Evolutionary conservation across 2,113 vertebrate genomes (phyloP), one percentile per base, ranked within the genome.

Genomic region (Peromyscus polionotus): DNA sequence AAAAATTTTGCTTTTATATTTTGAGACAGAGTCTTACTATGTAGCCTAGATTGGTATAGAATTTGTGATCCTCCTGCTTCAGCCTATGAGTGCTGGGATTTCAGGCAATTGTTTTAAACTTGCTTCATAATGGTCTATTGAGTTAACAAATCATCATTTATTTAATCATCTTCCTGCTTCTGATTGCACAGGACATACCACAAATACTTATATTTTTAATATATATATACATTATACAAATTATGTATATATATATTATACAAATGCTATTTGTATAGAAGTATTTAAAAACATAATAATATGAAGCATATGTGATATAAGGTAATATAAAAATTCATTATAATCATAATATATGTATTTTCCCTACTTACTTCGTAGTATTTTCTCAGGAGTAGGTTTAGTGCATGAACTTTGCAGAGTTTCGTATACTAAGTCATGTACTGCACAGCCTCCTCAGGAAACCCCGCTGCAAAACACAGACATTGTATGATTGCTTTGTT

Each of bases 91-190:
- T 65, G n/a, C 39, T 63, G 39, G 16, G 7, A 65, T 85, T 85
- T 85, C 8, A 85, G 81, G 20, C 59, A 45, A 31, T 63, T 42
- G 39, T 31, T 65, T 65, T 48, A 84, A 89, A 90, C 86, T 93
- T 93, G 16, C 3, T 84, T 68, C 36, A 76, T 83, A 76, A 93
- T 89, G 57, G 5, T 84, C 67, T 94, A 45, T 79, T 59, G 68
- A 51, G 48, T 95, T 87, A 90, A 76, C 59, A 5, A 28, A 77
- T 83, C 19, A 89, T 84, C 72, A 93, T 89, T 95, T 96, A 90
- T 84, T 87, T 95, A 89, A 84, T 94, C 16, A 92, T 95, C 19
- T 61, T 57, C 61, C 61, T 83, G 68, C 4, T 91, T 84, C 90
- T 96, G 54, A 16, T 59, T 97, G 39, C 24, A 81, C 19, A 93